Evolutionary conservation across 2,797 vertebrate species (phyloP), one percentile per base, ranked within the genome.

Genomic region (Diplodus puntazzo): DNA sequence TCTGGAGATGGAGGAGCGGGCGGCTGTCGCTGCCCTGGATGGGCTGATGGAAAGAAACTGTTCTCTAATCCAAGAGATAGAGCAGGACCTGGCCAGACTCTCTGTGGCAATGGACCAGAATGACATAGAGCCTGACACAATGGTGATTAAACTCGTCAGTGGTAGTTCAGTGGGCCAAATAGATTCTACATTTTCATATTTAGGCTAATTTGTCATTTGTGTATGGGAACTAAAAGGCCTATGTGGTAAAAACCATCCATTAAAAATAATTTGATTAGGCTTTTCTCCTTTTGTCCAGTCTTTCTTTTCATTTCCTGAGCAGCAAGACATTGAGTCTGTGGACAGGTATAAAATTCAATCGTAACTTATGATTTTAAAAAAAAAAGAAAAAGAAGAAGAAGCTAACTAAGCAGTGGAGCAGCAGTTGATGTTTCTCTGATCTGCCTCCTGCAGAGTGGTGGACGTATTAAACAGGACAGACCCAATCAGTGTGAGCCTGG

Each of bases 1-100:
- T 69, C 85, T 96, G 81, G 95, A 96, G 71, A 90, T 93, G 84
- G 95, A 96, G 85, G 92, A 95, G 57, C 82, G 88, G 17, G 96
- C 95, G 16, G 92, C 92, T 4, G 83, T 93, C 62, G 90, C 81
- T 8, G 83, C 85, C 54, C 83, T 95, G 73, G 93, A 95, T 21
- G 89, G 91, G 30, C 86, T 93, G 39, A 93, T 95, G 89, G 94
- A 95, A 75, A 94, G 27, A 46, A 95, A 93, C 91, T 93, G 92
- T 45, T 83, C 84, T n/a, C 78, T 95, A 0, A 91, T 94, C n/a
- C 94, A 95, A 79, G 90, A 95, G 53, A 92, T 95, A 48, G 95
- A 96, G 64, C 94, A 92, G 82, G 91, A 95, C 30, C 87, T 96
- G 79, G 86, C 89, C 39, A 88, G 91, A 80, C 90, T 94, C 66